phyloP scores from a whole-genome alignment of 2,888 invertebrate species.

The Drosophila melanosoma region DNA sequence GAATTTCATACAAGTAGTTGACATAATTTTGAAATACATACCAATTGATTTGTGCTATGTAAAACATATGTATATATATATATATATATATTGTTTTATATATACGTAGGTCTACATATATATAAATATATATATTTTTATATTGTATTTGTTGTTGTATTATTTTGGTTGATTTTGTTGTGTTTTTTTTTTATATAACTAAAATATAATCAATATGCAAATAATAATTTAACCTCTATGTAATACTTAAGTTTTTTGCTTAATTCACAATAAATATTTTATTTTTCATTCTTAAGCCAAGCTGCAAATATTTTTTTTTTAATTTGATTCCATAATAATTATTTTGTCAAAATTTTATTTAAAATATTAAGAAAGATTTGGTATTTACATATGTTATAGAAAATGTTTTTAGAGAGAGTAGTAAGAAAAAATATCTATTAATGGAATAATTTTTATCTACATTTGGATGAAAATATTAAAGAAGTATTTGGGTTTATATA shows the following conservation, averaged over 20 bases:
- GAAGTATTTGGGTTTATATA: neutral
- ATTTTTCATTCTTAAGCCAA: neutral
- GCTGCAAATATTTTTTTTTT: neutral
- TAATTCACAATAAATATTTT: conserved; percentile 27
- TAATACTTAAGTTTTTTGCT: neutral
- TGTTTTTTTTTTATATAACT: conserved; percentile 19
- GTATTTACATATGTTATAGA: neutral
- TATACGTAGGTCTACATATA: conserved; percentile 43
- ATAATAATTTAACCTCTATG: conserved; percentile 28
- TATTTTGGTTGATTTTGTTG: conserved; percentile 40
- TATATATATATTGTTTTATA: conserved; percentile 49
- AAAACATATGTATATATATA: conserved; percentile 55
- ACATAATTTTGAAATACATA: conserved; percentile 83
- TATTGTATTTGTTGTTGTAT: conserved; percentile 33
- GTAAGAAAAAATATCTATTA: neutral
- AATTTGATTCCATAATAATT: neutral
- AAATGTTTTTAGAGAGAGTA: neutral
- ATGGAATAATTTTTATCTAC: neutral
- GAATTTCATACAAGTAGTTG: conserved; percentile 56
- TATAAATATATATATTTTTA: conserved; percentile 31
- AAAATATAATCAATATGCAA: conserved; percentile 47
- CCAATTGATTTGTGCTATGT: conserved; percentile 82
- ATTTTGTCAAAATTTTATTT: neutral
- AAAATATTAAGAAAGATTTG: neutral
- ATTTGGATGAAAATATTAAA: neutral